Percentiles rank a stretch among this genome's conserved stretches.
phyloP scores from a whole-genome alignment of 2,113 vertebrate genomes.

The Serilophus lunatus region DNA sequence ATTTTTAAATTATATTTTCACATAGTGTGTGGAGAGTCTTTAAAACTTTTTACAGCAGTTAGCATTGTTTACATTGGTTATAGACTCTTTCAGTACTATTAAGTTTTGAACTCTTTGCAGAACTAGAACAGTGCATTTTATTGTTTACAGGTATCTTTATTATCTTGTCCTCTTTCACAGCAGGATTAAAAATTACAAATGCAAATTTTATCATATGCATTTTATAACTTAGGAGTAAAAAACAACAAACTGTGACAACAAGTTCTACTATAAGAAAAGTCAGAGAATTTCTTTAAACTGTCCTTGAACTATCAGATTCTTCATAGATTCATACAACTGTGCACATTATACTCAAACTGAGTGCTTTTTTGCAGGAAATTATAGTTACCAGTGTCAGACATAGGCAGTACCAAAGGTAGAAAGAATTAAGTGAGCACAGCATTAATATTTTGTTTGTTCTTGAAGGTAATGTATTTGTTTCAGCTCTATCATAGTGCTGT shows the following conservation, averaged over 20 bases:
- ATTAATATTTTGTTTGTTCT: neutral
- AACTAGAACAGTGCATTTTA: neutral
- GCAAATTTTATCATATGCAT: neutral
- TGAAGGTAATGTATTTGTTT: neutral
- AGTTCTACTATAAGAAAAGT: neutral
- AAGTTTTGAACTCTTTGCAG: neutral
- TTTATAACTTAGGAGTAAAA: neutral
- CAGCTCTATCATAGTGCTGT: neutral
- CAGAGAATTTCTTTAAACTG: neutral
- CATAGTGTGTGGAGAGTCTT: neutral
- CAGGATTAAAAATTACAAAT: neutral
- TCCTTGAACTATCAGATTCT: neutral
- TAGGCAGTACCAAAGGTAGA: neutral
- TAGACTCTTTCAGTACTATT: neutral
- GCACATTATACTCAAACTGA: neutral
- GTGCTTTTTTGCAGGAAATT: neutral
- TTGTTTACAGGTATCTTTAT: neutral
- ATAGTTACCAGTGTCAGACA: neutral
- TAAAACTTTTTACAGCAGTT: neutral
- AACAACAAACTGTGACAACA: neutral
- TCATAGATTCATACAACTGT: neutral
- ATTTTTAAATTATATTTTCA: neutral
- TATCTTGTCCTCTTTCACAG: neutral
- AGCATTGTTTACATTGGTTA: neutral
- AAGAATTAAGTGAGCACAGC: neutral